Evolutionary conservation across 1,140 invertebrate genomes (phyloP).

Genomic region (Neodiprion fabricii): DNA sequence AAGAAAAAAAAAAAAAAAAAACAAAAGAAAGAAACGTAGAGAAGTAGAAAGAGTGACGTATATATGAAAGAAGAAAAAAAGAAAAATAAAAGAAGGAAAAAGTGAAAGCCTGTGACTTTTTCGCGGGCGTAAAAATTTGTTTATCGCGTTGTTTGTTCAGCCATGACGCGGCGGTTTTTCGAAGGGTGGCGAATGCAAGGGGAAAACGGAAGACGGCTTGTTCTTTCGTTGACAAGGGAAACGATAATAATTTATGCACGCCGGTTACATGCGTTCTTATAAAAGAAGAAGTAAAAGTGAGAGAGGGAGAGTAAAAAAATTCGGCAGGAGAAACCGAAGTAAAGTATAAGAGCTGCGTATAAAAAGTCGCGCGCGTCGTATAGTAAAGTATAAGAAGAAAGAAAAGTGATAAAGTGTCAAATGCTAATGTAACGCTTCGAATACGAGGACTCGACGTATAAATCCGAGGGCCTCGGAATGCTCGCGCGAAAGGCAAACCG

Average conservation of each 20-base stretch:
- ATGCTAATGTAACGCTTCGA: conserved; percentile 3
- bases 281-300: not conserved
- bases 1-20: no score
- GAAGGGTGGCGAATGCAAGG: no score
- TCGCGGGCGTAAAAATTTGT: not conserved
- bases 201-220: not conserved
- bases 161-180: not conserved
- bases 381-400: not conserved
- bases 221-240: not conserved
- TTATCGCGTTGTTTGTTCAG: conserved; percentile 5
- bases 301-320: not conserved
- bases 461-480: not conserved
- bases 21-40: no score
- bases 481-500: no score
- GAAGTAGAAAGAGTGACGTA: no score
- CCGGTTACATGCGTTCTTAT: not conserved
- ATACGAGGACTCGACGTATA: not conserved
- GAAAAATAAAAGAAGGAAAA: no score
- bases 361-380: no score
- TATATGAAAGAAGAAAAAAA: no score
- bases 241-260: conserved; percentile 7
- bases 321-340: not conserved
- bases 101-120: no score
- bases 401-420: conserved; percentile 7
- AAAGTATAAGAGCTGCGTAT: no score